Evolutionary conservation across 2,888 invertebrate species (phyloP), one percentile per base, ranked within the genome.

Genomic region (Ormyrus nitidulus): DNA sequence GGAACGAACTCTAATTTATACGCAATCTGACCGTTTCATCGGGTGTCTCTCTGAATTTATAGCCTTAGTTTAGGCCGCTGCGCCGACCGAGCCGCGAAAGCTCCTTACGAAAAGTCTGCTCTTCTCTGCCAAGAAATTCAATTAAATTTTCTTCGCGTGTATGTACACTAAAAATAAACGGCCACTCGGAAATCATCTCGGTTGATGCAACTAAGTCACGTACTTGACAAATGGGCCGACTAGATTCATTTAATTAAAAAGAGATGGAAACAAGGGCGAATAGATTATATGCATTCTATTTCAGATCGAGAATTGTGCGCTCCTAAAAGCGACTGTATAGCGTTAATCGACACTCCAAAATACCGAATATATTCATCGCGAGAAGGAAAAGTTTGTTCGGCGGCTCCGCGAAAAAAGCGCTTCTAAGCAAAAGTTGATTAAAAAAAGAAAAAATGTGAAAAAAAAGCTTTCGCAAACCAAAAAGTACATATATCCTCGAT

Each of bases 391-490:
- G 11, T 34, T 54, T 34, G 19, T 54, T 11, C 19, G 8, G 11
- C 34, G 51, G 19, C 54, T 4, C 3, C 19, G n/a, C 5, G 7
- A 61, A 51, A 59, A 66, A 75, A 73, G 48, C 19, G 58, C 69
- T 58, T 48, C 69, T 65, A 65, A 69, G 46, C 58, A 0, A 64
- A 58, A 65, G 54, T 73, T 54, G 56, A 73, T 64, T 62, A 54
- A 68, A 65, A 62, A 73, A 44, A 49, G 49, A 49, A 54, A 74
- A 54, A 4, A 66, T 19, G 34, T 2, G 19, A 62, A 10, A 11
- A 65, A 75, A 70, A 59, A 69, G 48, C 64, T 44, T 65, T 58
- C 61, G 54, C 58, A 79, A 79, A 74, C 49, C 46, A 64, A 76
- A 80, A 81, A 64, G 44, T 64, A 62, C n/a, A 44, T 49, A 34